Evolutionary conservation across 1,140 invertebrate genomes (phyloP), one percentile per base, ranked within the genome.

Genomic region (fruit fly (Drosophila melanogaster)): DNA sequence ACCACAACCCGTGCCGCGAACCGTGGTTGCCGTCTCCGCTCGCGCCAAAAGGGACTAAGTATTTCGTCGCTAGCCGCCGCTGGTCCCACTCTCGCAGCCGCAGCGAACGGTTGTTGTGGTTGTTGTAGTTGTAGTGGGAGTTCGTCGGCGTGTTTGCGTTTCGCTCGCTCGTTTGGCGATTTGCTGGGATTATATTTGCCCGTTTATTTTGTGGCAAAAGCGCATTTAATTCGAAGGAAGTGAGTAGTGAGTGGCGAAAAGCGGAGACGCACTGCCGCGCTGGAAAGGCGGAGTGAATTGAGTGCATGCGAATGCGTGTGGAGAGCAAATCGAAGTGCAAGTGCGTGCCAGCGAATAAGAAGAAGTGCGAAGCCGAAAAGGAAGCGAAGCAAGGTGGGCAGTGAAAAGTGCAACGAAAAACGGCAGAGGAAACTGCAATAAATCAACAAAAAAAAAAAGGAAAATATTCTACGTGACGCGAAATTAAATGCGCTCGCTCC

Each of bases 281-380:
- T 15, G 14, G 80, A 78, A 79, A 79, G 89, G 84, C 81, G 77
- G 78, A 85, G 74, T 85, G 70, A 90, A 90, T 87, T 83, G 87
- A 87, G 85, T 87, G 84, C 84, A 87, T 85, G 62, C 77, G 66
- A 67, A 49, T 40, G 53, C 58, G 76, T 62, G 64, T 56, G 58
- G 49, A 55, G 43, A 61, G 35, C 19, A 46, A 67, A 57, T 35
- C 60, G 51, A 35, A 74, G 51, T 50, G 71, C 59, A 75, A 75
- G 72, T 75, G 72, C 58, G 58, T 55, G 72, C 14, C 56, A 69
- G 33, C 51, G 43, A 50, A 71, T 56, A 72, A 43, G 49, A 72
- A 43, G 49, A 49, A 61, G 49, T 15, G 30, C 3, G 46, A 15
- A 40, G 35, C 35, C 49, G 24, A 41, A 22, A 43, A 41, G 62